phyloP scores from a whole-genome alignment of 1,140 invertebrate species.

The Saccostrea glomerata region DNA sequence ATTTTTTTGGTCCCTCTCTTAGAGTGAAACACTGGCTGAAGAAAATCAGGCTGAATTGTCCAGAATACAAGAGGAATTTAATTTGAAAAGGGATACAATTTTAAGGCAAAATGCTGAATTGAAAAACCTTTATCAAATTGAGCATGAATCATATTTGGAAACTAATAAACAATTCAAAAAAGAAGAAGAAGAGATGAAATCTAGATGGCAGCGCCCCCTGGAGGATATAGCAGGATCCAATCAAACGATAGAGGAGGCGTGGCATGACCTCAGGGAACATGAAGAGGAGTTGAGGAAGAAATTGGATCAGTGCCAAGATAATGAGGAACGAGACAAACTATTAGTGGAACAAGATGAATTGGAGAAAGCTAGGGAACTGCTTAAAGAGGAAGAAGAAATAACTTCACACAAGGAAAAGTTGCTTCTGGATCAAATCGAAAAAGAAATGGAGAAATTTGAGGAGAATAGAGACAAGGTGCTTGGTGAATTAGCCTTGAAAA shows the following conservation, averaged over 20 bases:
- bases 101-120: conserved; percentile 57
- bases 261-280: conserved; percentile 69
- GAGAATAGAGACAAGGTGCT: conserved; percentile 60
- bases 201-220: conserved; percentile 64
- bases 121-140: conserved; percentile 56
- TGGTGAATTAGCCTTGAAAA: conserved; percentile 40
- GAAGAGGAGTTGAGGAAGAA: conserved; percentile 60
- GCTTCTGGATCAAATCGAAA: conserved; percentile 66
- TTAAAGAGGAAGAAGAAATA: conserved; percentile 70
- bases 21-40: background rate
- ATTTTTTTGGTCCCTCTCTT: background rate
- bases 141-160: conserved; percentile 57
- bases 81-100: conserved; percentile 48
- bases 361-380: conserved; percentile 61
- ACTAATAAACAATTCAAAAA: conserved; percentile 46
- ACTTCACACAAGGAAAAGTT: conserved; percentile 65
- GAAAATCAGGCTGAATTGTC: conserved; percentile 22
- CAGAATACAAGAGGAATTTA: conserved; percentile 48
- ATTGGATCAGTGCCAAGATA: conserved; percentile 53
- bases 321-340: conserved; percentile 60
- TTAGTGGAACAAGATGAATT: conserved; percentile 63
- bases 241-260: conserved; percentile 69
- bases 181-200: conserved; percentile 54
- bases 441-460: conserved; percentile 70
- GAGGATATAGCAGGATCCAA: conserved; percentile 67